These are phyloP conservation scores for Chrysolina haemoptera DNA, from an alignment of 2,888 invertebrate species.

Conservation along the genomic window DNA sequence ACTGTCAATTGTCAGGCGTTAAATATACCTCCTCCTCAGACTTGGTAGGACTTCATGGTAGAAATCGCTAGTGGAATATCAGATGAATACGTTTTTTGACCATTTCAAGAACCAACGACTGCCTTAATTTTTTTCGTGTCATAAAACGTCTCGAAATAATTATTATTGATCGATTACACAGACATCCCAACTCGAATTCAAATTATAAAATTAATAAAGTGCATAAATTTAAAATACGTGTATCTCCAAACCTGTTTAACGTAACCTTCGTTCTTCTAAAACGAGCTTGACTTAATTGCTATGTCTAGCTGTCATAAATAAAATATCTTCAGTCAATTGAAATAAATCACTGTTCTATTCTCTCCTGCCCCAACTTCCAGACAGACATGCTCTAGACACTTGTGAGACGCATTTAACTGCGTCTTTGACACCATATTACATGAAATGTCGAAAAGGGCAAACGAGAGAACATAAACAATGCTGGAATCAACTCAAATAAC, in stretches of 20 bases:
- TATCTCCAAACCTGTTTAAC: background rate
- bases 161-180: background rate
- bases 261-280: slow-evolving; percentile 5
- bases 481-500: slow-evolving; percentile 41
- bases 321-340: slow-evolving; percentile 12
- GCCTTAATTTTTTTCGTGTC: background rate
- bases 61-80: too few species aligned
- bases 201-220: background rate
- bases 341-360: slow-evolving; percentile 22
- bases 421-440: slow-evolving; percentile 28
- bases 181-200: background rate
- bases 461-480: slow-evolving; percentile 38
- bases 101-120: too few species aligned
- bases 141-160: background rate
- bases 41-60: too few species aligned
- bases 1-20: too few species aligned
- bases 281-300: slow-evolving; percentile 17
- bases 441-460: slow-evolving; percentile 32
- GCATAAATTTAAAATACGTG: background rate
- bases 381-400: slow-evolving; percentile 15
- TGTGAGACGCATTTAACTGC: slow-evolving; percentile 29
- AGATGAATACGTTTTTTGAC: too few species aligned
- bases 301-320: slow-evolving; percentile 14
- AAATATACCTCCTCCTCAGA: too few species aligned
- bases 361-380: background rate